Base-by-base conservation (phyloP, 2,797 vertebrate genomes). In the Enteromius viviparus region DNA sequence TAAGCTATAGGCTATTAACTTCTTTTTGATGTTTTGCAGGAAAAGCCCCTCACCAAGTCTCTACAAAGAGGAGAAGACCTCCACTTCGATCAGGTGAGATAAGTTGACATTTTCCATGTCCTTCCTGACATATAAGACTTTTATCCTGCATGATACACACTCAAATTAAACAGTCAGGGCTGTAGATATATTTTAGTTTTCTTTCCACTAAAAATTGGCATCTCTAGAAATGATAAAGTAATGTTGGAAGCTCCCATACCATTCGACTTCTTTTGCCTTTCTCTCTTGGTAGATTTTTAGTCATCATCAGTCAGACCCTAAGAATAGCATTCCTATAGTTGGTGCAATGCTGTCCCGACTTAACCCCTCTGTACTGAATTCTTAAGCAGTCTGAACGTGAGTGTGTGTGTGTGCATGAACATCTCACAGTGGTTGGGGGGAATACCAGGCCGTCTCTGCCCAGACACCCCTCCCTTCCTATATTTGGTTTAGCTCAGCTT, bases 11-110 rank as follows among this genome's bases (percentile, higher is more conserved):
- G 21, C 74, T 87, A 21, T 17, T 34, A 21, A 9, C 6, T 53
- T 81, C n/a, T 89, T 23, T 86, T 19, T 74, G 84, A 1, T 92
- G 89, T 86, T 80, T 87, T 89, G 1, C 89, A 99, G 98, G 98
- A 99, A 92, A 99, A 99, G 88, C 96, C 96, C 21, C 94, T 99
- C 78, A 99, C 97, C 89, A 99, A 99, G 92, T 99, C 98, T 87
- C 93, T 99, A 45, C 98, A 99, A 91, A 96, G 97, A 94, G 98
- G 98, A 93, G 98, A 99, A 92, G 98, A 99, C 89, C 93, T 95
- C 11, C 98, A 99, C 89, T 99, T 99, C 90, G 98, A 99, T 92
- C 98, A 99, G 95, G 98, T 99, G 92, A 51, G 70, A 65, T 34
- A 6, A 51, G 32, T 40, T 60, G 62, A 68, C 23, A 21, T 77